Percentiles rank a stretch among this genome's conserved stretches.
phyloP scores from a whole-genome alignment of 2,888 invertebrate genomes.

The Polyommatus icarus region DNA sequence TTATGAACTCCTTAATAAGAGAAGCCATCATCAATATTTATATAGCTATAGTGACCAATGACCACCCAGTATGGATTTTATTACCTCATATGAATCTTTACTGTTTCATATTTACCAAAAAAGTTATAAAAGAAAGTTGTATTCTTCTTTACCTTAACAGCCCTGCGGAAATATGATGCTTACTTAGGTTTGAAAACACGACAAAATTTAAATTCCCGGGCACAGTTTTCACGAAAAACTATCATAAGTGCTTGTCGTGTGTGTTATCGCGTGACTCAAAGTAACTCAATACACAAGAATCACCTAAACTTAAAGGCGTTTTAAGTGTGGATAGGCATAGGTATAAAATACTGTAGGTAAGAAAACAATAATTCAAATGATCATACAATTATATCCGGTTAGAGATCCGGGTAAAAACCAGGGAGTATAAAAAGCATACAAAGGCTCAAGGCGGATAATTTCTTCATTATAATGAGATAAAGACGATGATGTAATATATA shows the following conservation, averaged over 20 bases:
- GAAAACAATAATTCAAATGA: not conserved
- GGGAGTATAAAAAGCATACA: slow-evolving; percentile 3
- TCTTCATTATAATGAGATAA: not conserved
- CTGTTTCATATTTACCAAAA: not conserved
- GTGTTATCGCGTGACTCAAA: no score
- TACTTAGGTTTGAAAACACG: slow-evolving; percentile 1
- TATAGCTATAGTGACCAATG: not conserved
- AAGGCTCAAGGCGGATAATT: not conserved
- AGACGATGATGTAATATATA: not conserved
- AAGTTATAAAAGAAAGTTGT: not conserved
- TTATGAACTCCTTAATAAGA: not conserved
- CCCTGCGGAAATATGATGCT: not conserved
- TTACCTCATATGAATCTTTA: not conserved
- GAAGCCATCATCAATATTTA: not conserved
- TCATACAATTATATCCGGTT: not conserved
- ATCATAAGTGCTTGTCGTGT: no score
- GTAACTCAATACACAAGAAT: no score
- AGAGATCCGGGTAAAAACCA: not conserved
- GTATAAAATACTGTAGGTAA: no score
- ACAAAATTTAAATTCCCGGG: not conserved
- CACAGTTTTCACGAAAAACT: no score
- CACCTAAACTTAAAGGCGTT: no score
- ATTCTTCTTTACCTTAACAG: not conserved
- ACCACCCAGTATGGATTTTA: not conserved
- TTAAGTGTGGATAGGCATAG: no score